Evolutionary conservation across 2,888 invertebrate species (phyloP), one percentile per base, ranked within the genome.

Genomic region (Torymus tubicola): DNA sequence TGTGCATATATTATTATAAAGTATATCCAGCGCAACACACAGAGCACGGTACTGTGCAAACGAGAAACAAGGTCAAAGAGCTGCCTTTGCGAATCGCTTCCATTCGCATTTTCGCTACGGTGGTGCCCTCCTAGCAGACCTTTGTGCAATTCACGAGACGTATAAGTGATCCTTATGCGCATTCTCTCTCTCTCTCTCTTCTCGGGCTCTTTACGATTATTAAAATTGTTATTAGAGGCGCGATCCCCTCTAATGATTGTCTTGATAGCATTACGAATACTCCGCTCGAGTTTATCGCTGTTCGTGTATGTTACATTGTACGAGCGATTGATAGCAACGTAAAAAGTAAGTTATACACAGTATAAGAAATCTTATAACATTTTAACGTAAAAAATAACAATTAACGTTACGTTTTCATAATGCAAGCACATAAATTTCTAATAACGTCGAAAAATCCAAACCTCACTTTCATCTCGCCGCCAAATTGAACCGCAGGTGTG

Each of bases 401-500:
- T 31, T 31, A 31, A 31, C 5, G 5, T 31, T 31, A 31, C 31
- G 3, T 31, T 31, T 2, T 31, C 31, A 31, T 31, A 5, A 31
- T 5, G 1, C 31, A 0, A 5, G 5, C 31, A 31, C 31, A 31
- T 31, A 31, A 31, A 31, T 31, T 31, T 31, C 31, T 31, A 31
- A 31, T 31, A 31, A 31, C 31, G 5, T 5, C 31, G 31, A 31
- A 31, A 31, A 31, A 31, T 31, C 31, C 31, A 31, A 31, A 5
- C 4, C 4, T 31, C 3, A 31, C 31, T 31, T 31, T 31, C 31
- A 31, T 31, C 31, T 31, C 31, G 5, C 31, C 31, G 50, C 2
- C 31, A n/a, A 24, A 68, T 57, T 12, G 60, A 53, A 63, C 58
- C 18, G 74, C 74, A 80, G 79, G 70, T 80, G 70, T 69, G 42